Evolutionary conservation across 2,888 invertebrate genomes (phyloP).

Genomic region (Cecidostiba fungosa): DNA sequence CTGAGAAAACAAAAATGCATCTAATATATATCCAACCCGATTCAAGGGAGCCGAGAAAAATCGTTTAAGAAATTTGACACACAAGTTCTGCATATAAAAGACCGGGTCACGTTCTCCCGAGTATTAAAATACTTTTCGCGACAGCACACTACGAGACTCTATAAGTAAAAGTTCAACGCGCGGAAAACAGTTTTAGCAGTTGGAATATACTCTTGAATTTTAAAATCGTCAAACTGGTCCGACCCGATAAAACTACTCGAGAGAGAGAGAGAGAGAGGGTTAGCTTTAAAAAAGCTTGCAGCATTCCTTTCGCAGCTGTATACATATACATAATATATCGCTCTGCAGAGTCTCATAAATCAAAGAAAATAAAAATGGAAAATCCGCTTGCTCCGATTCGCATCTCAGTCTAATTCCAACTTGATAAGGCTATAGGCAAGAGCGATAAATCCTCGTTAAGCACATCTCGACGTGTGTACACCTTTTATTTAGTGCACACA

Average conservation of each 20-base stretch:
- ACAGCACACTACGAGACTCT: not conserved
- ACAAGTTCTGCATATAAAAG: not conserved
- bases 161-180: not conserved
- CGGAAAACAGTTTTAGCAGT: not conserved
- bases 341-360: not conserved
- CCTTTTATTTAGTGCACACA: not conserved
- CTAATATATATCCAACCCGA: too few species aligned
- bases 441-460: conserved; percentile 4
- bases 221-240: not conserved
- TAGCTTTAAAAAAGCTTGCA: too few species aligned
- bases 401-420: not conserved
- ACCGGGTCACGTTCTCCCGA: not conserved
- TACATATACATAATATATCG: too few species aligned
- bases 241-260: not conserved
- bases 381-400: not conserved
- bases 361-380: not conserved
- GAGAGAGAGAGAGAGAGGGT: too few species aligned
- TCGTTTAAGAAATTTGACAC: not conserved
- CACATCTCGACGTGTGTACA: not conserved
- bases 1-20: too few species aligned
- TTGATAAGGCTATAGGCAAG: not conserved
- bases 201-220: not conserved
- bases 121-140: not conserved
- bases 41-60: not conserved
- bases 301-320: not conserved